Base-by-base conservation (phyloP, 2,888 invertebrate species). In the Allacma fusca region DNA sequence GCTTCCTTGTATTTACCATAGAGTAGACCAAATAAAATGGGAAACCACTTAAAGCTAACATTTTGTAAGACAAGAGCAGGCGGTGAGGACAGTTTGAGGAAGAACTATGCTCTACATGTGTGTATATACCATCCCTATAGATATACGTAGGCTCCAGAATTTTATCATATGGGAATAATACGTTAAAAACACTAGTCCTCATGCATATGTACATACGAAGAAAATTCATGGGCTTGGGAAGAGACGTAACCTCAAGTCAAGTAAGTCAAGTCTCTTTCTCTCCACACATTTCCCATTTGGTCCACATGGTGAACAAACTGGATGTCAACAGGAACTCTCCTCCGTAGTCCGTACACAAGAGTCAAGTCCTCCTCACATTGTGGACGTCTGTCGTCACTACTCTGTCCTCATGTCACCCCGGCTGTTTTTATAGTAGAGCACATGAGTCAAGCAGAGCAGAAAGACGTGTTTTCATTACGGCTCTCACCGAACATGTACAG, bases 391-490 rank as follows among this genome's bases (percentile, higher is more conserved):
- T 69, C 69, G 23, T 69, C 69, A 69, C 69, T 43, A 69, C 69
- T 62, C 21, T 50, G 50, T 71, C 44, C 70, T 70, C 67, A 73
- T 75, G 78, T 67, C 74, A 74, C 44, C 72, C 71, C 72, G 71
- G 59, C 72, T 72, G 72, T 72, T 72, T 72, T 59, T 59, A 59
- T 29, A 57, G 57, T 21, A 72, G 40, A 40, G 40, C 21, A 62
- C 62, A 62, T 62, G 23, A 12, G 12, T 62, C 12, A 23, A 72
- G 13, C 59, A 72, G 72, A 72, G 72, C 72, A 72, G 59, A 72
- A 72, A 72, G 72, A 59, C 72, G 29, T 72, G 72, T 72, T 72
- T 71, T 72, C 72, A 72, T 72, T 57, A 59, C 34, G 28, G 34
- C 13, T 64, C n/a, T 24, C n/a, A n/a, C 7, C 13, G 13, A 13